These are phyloP conservation scores for Oncorhynchus masou DNA, from an alignment of 2,113 vertebrate genomes.

Conservation along the genomic window DNA sequence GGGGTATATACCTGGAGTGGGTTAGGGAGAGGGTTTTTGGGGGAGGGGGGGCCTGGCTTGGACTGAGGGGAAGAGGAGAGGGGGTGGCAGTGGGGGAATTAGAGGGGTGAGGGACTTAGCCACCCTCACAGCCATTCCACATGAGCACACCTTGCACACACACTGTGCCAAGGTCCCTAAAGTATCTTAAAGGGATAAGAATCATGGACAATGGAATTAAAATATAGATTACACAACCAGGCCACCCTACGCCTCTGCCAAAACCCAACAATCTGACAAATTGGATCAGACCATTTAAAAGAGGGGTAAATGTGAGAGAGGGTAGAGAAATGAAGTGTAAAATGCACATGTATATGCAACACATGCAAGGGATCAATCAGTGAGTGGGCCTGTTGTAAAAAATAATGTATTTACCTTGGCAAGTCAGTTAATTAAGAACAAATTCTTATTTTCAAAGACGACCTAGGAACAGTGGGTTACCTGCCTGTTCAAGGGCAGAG, in stretches of 20 bases:
- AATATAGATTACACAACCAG: constrained; percentile 67
- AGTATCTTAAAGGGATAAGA: constrained; percentile 65
- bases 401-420: too few species aligned
- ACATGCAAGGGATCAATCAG: not conserved
- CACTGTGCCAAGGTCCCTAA: constrained; percentile 40
- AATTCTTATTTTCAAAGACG: too few species aligned
- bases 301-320: constrained; percentile 20
- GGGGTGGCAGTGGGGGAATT: constrained; percentile 51
- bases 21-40: constrained; percentile 22
- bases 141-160: constrained; percentile 64
- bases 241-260: constrained; percentile 47
- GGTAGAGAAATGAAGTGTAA: not conserved
- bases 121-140: constrained; percentile 69
- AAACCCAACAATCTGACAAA: constrained; percentile 64
- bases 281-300: constrained; percentile 59
- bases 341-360: not conserved
- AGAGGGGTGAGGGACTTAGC: constrained; percentile 62
- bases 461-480: too few species aligned
- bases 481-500: too few species aligned
- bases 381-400: not conserved
- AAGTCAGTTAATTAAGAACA: too few species aligned
- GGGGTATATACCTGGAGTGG: not conserved
- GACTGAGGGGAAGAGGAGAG: constrained; percentile 13
- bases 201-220: constrained; percentile 65
- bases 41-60: constrained; percentile 15